Base-by-base conservation (phyloP, 2,113 vertebrate species). In the Steatornis caripensis region DNA sequence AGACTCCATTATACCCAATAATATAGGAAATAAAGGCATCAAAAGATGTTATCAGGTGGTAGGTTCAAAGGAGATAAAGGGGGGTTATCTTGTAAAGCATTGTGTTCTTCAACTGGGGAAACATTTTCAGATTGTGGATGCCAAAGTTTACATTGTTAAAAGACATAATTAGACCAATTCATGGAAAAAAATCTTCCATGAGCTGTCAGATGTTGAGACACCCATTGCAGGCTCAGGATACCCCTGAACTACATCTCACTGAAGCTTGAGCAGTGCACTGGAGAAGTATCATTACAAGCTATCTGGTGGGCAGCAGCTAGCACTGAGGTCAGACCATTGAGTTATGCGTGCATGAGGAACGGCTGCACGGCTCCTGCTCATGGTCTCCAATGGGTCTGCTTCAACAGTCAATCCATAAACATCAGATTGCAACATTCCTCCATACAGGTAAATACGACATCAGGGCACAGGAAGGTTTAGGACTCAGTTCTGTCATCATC, bases 361-460 rank as follows among this genome's bases (percentile, higher is more conserved):
- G 0, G 16, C 71, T 21, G 3, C 14, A 32, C 1, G 0, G 2
- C 75, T 91, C 45, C 72, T 30, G 21, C 5, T 2, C 9, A 1
- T 0, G 10, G 4, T 15, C 15, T 68, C 43, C n/a, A 27, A 5
- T 2, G 34, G 36, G 3, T 48, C 51, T 80, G 36, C n/a, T 70
- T 65, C 90, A 43, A 48, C 10, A 32, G 19, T 5, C 30, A 64
- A 8, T 11, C 69, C 48, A 15, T 6, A 71, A 53, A 36, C 0
- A 0, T 9, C 3, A 6, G 27, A 36, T 22, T 45, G 70, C 22
- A 53, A 48, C 65, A 15, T 30, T 78, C 30, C 45, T 15, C 49
- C 53, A 3, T 13, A n/a, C 10, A 71, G n/a, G 43, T 54, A 46
- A 65, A 41, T 11, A 22, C 4, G 18, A 46, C 13, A 4, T 18